These are phyloP conservation scores for Rhadinocentrus ornatus DNA, from an alignment of 2,797 vertebrate genomes.

Conservation along the genomic window DNA sequence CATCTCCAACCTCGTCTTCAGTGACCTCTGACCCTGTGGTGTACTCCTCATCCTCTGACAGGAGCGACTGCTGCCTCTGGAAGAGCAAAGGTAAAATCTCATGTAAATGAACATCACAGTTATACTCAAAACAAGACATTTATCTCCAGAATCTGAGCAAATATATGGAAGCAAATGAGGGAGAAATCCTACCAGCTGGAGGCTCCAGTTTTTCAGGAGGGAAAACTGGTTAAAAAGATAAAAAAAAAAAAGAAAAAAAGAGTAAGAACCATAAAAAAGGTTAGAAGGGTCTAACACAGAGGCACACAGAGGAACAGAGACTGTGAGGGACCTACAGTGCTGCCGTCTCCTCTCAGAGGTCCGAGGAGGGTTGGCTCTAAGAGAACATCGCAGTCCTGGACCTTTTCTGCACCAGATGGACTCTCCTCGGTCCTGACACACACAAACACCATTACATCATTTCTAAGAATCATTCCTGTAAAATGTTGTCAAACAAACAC, in stretches of 20 bases:
- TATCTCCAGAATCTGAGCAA: neutral
- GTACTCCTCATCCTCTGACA: slow-evolving; percentile 97
- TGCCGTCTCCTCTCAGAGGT: slow-evolving; percentile 87
- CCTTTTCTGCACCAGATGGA: slow-evolving; percentile 77
- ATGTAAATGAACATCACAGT: too few relatives aligned
- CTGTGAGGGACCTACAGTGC: slow-evolving; percentile 83
- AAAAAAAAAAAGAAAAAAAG: neutral
- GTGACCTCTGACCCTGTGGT: slow-evolving; percentile 98
- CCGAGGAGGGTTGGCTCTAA: slow-evolving; percentile 85
- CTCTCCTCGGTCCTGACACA: slow-evolving; percentile 67
- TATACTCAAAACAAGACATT: neutral
- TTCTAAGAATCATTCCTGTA: neutral
- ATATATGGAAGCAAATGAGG: slow-evolving; percentile 8
- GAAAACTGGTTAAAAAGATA: slow-evolving; percentile 86
- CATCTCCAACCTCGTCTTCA: slow-evolving; percentile 97
- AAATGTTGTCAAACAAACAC: neutral
- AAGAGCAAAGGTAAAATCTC: slow-evolving; percentile 5
- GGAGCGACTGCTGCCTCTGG: slow-evolving; percentile 91
- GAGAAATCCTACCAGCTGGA: slow-evolving; percentile 90
- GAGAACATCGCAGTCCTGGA: slow-evolving; percentile 86
- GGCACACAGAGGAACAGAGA: slow-evolving; percentile 10
- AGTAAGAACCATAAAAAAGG: slow-evolving; percentile 20
- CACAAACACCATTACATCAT: slow-evolving; percentile 2
- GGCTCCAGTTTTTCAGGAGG: slow-evolving; percentile 94
- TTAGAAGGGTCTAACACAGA: neutral